Evolutionary conservation across 1,140 invertebrate genomes (phyloP), one percentile per base, ranked within the genome.

Genomic region (Drosophila simulans): DNA sequence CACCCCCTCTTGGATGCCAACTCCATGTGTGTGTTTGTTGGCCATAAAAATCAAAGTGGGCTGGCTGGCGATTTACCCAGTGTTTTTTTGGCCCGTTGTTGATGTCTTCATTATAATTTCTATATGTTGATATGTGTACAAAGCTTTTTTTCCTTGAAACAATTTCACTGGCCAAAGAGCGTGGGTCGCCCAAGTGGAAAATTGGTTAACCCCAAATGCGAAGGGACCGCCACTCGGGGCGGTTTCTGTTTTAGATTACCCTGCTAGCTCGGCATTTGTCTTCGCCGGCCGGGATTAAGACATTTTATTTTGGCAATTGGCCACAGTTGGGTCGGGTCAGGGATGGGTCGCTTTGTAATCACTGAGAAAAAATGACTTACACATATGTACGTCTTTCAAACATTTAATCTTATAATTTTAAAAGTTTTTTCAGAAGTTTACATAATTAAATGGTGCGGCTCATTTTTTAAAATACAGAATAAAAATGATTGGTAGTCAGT

Each of bases 31-130:
- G 62, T 83, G 56, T 75, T 62, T 69, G 62, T 60, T 88, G 83
- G 65, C 83, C 75, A 86, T 86, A 82, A 88, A 86, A 88, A 86
- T 86, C 83, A 86, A 86, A 86, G 83, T 88, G 83, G 83, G 83
- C 83, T 86, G 82, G 82, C 77, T 75, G 83, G 83, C 83, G 79
- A 82, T 86, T 88, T 88, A 80, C 63, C 63, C 68, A 66, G 71
- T 77, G 71, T 80, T 78, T 72, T 84, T 75, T 52, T 59, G 73
- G 70, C 66, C 49, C 49, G 73, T 80, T 84, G 81, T 77, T 86
- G 83, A 86, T 86, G 82, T 86, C 83, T 86, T 86, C 79, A 86
- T 86, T 86, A 86, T 88, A 86, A 86, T 88, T 88, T 86, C 79
- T 74, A 78, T 85, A 86, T 88, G 79, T 71, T 64, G 64, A 78